These are phyloP conservation scores for Connochaetes taurinus DNA, from an alignment of 2,113 vertebrate genomes.

Conservation along the genomic window DNA sequence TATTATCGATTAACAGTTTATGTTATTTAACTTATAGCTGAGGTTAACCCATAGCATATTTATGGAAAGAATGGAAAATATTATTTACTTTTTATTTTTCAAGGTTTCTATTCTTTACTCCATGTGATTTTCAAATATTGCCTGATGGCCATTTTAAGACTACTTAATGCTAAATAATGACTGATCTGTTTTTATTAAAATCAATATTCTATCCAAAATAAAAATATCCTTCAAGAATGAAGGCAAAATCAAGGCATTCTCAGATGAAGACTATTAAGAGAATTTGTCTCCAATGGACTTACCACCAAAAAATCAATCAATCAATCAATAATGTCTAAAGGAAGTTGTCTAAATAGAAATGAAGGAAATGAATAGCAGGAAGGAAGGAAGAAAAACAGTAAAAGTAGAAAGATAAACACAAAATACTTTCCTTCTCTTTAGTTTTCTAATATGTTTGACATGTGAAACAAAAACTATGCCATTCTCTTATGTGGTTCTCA, in stretches of 20 bases:
- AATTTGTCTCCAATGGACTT: neutral
- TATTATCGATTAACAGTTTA: neutral
- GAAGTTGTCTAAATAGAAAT: neutral
- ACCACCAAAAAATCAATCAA: neutral
- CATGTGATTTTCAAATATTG: neutral
- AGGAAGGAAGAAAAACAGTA: neutral
- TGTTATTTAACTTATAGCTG: neutral
- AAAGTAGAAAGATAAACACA: neutral
- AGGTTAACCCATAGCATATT: neutral
- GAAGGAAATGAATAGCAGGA: neutral
- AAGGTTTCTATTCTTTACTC: neutral
- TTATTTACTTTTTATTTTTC: neutral
- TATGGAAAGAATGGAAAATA: neutral
- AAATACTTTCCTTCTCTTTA: neutral
- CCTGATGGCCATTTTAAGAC: neutral
- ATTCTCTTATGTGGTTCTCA: neutral
- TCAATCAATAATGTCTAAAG: neutral
- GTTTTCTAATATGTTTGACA: neutral
- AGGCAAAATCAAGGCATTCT: neutral
- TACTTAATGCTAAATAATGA: neutral
- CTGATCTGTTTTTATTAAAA: neutral
- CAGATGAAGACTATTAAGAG: neutral
- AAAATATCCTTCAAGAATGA: neutral
- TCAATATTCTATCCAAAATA: neutral
- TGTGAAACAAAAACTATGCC: neutral